Evolutionary conservation across 2,888 invertebrate genomes (phyloP).

Genomic region (Oligia latruncula): DNA sequence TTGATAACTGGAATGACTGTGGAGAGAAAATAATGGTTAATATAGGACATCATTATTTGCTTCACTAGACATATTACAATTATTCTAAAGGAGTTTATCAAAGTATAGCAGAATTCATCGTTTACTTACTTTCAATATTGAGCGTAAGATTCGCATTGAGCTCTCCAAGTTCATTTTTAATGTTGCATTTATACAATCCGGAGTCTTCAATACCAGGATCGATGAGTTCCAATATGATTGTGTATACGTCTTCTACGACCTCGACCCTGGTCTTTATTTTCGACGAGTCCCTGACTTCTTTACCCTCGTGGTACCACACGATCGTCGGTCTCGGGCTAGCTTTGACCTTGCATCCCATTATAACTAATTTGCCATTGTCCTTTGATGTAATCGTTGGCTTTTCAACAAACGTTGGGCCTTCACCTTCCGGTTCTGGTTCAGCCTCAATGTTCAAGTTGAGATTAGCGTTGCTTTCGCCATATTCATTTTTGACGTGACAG

Average conservation of each 20-base stretch:
- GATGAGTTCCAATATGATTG: constrained; percentile 95
- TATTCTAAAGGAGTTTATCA: not conserved
- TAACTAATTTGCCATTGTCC: constrained; percentile 88
- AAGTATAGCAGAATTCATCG: not conserved
- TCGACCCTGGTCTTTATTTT: constrained; percentile 95
- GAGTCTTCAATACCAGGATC: constrained; percentile 99
- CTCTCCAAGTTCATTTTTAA: constrained; percentile 98
- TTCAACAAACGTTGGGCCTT: constrained; percentile 98
- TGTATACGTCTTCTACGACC: constrained; percentile 94
- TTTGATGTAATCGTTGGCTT: constrained; percentile 96
- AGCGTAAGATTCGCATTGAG: constrained; percentile 98
- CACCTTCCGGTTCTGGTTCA: constrained; percentile 97
- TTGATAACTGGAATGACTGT: constrained; percentile 97
- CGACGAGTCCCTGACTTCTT: constrained; percentile 94
- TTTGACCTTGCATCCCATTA: constrained; percentile 88
- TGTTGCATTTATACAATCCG: constrained; percentile 99
- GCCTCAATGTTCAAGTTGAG: constrained; percentile 99
- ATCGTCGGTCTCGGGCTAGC: constrained; percentile 88
- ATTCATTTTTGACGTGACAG: constrained; percentile 98
- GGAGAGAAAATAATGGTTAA: constrained; percentile 58
- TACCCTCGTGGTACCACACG: constrained; percentile 89
- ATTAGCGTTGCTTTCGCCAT: constrained; percentile 99
- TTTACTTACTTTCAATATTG: constrained; percentile 97
- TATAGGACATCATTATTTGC: not conserved
- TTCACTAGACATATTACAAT: not conserved